A percentile compares a stretch with the other conserved stretches of the same genome.
phyloP scores from a whole-genome alignment of 2,888 invertebrate species.

The Sericinus montela region DNA sequence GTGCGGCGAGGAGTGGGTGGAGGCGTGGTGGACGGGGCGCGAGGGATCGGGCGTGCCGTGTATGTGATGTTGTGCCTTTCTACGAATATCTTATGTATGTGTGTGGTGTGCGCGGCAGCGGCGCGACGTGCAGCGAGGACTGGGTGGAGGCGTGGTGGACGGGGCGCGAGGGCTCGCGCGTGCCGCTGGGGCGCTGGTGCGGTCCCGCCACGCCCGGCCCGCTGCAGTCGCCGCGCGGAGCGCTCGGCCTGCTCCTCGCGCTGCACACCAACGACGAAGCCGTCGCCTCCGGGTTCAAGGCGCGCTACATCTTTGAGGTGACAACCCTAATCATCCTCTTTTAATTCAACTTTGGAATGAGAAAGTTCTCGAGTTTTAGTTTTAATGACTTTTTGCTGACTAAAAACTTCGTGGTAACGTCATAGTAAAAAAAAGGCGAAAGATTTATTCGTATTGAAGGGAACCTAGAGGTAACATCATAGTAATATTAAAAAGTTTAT shows the following conservation, averaged over 20 bases:
- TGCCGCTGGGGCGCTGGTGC: conserved; percentile 95
- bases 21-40: conserved; percentile 93
- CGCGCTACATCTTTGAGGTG: conserved; percentile 94
- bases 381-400: no score
- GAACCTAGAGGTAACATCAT: no score
- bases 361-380: no score
- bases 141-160: conserved; percentile 96
- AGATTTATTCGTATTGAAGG: no score
- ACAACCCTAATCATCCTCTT: not conserved
- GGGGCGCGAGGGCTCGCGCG: conserved; percentile 89
- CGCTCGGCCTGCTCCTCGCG: conserved; percentile 91
- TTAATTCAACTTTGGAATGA: no score
- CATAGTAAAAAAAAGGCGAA: no score
- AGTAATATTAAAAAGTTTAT: no score
- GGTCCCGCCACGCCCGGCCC: conserved; percentile 95
- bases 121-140: conserved; percentile 91
- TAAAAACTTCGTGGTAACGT: no score
- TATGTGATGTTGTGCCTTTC: no score
- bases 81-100: not conserved
- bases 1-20: conserved; percentile 96
- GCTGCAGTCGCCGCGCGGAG: conserved; percentile 93
- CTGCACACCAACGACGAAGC: conserved; percentile 92
- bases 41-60: conserved; percentile 89
- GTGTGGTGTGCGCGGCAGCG: conserved; percentile 63
- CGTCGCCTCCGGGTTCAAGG: conserved; percentile 97